Conservation (phyloP, 2,113 vertebrate species). For the Brachirus orientalis region DNA sequence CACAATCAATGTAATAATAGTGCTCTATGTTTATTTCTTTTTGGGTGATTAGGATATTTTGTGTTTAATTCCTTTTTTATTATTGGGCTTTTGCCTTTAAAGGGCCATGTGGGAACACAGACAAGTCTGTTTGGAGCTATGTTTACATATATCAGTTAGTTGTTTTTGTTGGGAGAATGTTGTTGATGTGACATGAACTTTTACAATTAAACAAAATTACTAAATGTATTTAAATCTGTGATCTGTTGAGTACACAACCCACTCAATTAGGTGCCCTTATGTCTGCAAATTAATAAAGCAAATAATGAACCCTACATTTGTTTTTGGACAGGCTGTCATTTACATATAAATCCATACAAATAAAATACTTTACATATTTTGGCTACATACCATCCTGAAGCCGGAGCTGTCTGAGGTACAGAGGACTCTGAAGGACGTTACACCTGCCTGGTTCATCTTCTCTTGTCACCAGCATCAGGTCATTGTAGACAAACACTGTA, state of each 20-base stretch:
- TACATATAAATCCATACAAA: neutral
- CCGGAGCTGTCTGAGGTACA: constrained; percentile 89
- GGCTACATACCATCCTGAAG: constrained; percentile 90
- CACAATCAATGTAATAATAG: constrained; percentile 19
- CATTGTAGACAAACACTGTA: constrained; percentile 92
- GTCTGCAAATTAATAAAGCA: too few relatives aligned
- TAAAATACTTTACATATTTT: neutral
- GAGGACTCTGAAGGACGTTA: constrained; percentile 93
- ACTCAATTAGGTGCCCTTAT: too few relatives aligned
- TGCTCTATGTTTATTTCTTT: constrained; percentile 34
- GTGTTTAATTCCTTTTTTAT: constrained; percentile 16
- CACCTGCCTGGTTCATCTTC: constrained; percentile 91
- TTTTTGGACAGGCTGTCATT: too few relatives aligned
- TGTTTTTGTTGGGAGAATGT: neutral
- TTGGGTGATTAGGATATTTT: neutral
- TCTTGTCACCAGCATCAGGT: constrained; percentile 94
- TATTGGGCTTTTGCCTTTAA: neutral
- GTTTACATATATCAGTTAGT: too few relatives aligned
- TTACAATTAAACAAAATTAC: too few relatives aligned
- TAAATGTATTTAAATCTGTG: too few relatives aligned
- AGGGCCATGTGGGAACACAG: neutral
- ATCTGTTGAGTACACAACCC: too few relatives aligned
- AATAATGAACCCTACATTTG: too few relatives aligned
- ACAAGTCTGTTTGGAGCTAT: constrained; percentile 3
- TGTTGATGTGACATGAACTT: neutral